Percentiles rank a stretch among this genome's conserved stretches.
phyloP scores from a whole-genome alignment of 2,797 vertebrate species.

The Anas acuta region DNA sequence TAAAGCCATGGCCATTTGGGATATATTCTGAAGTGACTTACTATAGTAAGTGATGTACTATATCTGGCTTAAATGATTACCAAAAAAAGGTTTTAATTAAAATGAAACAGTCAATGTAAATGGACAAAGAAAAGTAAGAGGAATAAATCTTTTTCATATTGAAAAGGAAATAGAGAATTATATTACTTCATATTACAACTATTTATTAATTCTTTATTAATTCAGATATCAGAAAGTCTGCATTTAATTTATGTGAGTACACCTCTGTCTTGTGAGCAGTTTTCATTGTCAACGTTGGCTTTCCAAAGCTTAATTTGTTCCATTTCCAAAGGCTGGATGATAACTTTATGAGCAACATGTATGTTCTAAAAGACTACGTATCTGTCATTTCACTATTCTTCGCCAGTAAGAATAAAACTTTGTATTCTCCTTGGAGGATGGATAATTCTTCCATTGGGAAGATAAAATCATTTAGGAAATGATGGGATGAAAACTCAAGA shows the following conservation, averaged over 20 bases:
- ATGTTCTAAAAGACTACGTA: constrained; percentile 46
- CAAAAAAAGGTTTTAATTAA: background rate
- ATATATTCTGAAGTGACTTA: background rate
- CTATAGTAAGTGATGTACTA: background rate
- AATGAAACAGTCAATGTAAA: background rate
- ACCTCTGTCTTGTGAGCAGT: constrained; percentile 16
- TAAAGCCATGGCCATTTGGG: background rate
- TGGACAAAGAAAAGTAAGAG: background rate
- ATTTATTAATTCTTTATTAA: background rate
- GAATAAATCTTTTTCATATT: background rate
- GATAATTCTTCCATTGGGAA: background rate
- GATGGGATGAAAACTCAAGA: background rate
- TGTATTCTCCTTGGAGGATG: background rate
- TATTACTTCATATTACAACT: background rate
- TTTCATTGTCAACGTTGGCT: constrained; percentile 41
- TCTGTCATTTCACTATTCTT: constrained; percentile 20
- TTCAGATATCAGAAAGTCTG: background rate
- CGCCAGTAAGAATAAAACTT: background rate
- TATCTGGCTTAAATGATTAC: background rate
- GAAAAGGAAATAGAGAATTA: background rate
- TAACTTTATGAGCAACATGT: constrained; percentile 56
- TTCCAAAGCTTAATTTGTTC: constrained; percentile 33
- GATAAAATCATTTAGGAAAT: background rate
- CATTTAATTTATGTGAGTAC: background rate
- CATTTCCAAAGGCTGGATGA: constrained; percentile 24